Percentiles rank a stretch among this genome's conserved stretches.
Evolutionary conservation across 2,888 invertebrate species (phyloP).

Genomic region (Melinaea marsaeus): DNA sequence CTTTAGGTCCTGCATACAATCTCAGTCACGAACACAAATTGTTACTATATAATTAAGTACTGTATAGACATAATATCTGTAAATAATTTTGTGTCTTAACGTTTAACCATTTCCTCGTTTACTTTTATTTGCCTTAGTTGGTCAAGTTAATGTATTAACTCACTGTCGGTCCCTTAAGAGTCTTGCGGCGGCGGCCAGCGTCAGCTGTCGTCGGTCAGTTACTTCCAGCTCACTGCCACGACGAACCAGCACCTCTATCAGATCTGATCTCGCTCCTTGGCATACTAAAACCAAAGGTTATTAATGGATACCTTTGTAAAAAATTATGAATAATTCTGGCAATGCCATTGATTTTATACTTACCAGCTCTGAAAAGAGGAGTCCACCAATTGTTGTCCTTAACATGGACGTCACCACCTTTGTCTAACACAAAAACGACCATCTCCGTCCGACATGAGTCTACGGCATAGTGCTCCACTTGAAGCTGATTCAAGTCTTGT

Average conservation of each 20-base stretch:
- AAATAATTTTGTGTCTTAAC: no score
- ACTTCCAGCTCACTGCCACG: slow-evolving; percentile 60
- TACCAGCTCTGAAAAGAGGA: slow-evolving; percentile 74
- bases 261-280: slow-evolving; percentile 56
- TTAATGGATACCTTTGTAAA: no score
- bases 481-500: slow-evolving; percentile 68
- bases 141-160: slow-evolving; percentile 25
- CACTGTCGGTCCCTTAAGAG: slow-evolving; percentile 54
- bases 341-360: not conserved
- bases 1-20: no score
- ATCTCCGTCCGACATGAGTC: slow-evolving; percentile 65
- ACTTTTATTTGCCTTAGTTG: no score
- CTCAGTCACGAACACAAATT: no score
- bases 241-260: slow-evolving; percentile 60
- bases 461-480: slow-evolving; percentile 74
- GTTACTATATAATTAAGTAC: no score
- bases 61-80: no score
- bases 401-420: slow-evolving; percentile 53
- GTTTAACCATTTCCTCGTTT: no score
- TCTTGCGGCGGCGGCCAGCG: slow-evolving; percentile 51
- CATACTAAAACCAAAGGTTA: slow-evolving; percentile 51
- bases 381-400: slow-evolving; percentile 75
- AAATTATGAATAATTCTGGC: no score
- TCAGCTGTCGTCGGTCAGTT: slow-evolving; percentile 53
- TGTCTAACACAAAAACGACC: slow-evolving; percentile 48